Conservation (phyloP, 2,797 vertebrate genomes). For the Dicrostonyx torquatus region DNA sequence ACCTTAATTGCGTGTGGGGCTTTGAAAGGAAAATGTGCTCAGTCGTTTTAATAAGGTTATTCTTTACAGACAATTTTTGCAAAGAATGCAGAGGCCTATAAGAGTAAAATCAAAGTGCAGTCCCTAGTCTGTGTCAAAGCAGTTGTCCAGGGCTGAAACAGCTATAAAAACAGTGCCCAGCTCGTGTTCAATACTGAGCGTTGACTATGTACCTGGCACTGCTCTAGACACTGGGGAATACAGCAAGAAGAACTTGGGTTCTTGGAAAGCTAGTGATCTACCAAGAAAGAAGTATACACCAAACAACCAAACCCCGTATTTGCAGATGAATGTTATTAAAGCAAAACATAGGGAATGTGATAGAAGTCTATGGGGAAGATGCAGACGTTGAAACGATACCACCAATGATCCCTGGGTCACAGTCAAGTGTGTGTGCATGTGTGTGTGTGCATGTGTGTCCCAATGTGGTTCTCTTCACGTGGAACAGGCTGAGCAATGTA, state of each 20-base stretch:
- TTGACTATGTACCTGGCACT: not conserved
- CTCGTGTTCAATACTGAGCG: not conserved
- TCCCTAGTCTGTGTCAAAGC: conserved; percentile 52
- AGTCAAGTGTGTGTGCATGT: not conserved
- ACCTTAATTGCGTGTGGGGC: conserved; percentile 61
- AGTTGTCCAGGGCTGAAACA: not conserved
- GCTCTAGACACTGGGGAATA: not conserved
- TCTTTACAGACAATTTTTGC: conserved; percentile 61
- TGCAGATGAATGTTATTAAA: conserved; percentile 25
- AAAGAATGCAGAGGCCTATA: conserved; percentile 56
- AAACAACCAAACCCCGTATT: conserved; percentile 31
- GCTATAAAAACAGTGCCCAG: not conserved
- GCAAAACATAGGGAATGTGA: not conserved
- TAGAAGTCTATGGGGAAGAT: not conserved
- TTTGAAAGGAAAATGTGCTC: conserved; percentile 68
- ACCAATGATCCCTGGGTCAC: not conserved
- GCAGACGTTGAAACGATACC: not conserved
- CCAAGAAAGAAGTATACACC: not conserved
- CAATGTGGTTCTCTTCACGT: not conserved
- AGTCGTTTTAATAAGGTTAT: conserved; percentile 64
- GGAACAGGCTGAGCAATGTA: not conserved
- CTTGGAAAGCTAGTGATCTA: not conserved
- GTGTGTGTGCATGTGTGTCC: not conserved
- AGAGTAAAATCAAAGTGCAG: conserved; percentile 47
- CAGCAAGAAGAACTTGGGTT: not conserved